phyloP scores from a whole-genome alignment of 2,888 invertebrate species.

The Agrotis segetum region DNA sequence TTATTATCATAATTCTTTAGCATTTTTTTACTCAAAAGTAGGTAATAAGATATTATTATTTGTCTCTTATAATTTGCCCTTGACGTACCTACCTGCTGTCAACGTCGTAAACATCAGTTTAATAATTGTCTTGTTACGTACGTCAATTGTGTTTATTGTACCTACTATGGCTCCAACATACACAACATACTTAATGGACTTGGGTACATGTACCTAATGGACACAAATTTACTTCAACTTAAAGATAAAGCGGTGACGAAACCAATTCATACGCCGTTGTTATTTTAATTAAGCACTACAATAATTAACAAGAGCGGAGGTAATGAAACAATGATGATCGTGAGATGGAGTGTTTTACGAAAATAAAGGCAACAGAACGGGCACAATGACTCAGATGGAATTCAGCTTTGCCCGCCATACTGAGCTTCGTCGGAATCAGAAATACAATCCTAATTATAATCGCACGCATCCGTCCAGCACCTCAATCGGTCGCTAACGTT shows the following conservation, averaged over 20 bases:
- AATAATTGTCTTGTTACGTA: constrained; percentile 65
- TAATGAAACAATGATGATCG: constrained; percentile 86
- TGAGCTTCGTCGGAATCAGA: constrained; percentile 90
- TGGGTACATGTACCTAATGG: constrained; percentile 25
- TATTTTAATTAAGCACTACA: constrained; percentile 69
- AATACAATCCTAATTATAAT: constrained; percentile 91
- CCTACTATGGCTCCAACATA: constrained; percentile 32
- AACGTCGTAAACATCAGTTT: constrained; percentile 62
- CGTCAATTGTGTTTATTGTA: constrained; percentile 59
- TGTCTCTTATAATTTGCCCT: constrained; percentile 49
- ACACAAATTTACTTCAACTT: constrained; percentile 49
- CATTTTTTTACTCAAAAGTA: constrained; percentile 38
- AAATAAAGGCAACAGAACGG: constrained; percentile 90
- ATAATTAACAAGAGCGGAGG: constrained; percentile 71
- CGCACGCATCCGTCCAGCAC: constrained; percentile 90
- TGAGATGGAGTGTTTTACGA: constrained; percentile 88
- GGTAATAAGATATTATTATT: constrained; percentile 42
- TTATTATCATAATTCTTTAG: constrained; percentile 18
- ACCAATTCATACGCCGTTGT: constrained; percentile 57
- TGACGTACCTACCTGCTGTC: constrained; percentile 58
- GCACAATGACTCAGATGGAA: constrained; percentile 91
- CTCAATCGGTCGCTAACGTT: constrained; percentile 86
- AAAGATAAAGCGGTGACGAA: constrained; percentile 58
- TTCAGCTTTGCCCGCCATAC: constrained; percentile 88
- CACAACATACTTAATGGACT: not conserved